Base-by-base conservation (phyloP, 2,888 invertebrate genomes). In the Ephialtes manifestator region DNA sequence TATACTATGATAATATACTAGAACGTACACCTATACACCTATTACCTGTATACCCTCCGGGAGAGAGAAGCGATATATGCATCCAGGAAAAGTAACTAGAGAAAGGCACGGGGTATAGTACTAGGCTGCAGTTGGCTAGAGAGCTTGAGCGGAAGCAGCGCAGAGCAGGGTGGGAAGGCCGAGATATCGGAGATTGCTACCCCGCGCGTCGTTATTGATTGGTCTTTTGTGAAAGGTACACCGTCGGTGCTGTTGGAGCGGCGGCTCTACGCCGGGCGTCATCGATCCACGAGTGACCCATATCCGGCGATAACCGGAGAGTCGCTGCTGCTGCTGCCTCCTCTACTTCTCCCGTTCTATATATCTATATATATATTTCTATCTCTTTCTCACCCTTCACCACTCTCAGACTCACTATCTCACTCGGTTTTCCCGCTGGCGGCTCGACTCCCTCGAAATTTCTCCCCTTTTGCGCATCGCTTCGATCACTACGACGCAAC, bases 241-340 rank as follows among this genome's bases (percentile, higher is more conserved):
- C 82, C 79, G 86, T 83, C 94, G 95, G 95, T 84, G 95, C 95
- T 1, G 94, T 94, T 75, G 72, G 60, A 43, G 68, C 77, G 74
- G 39, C 60, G 70, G 74, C 70, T 82, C 48, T 88, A 88, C 89
- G 89, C 88, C 91, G 89, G 90, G 90, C 91, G 91, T 91, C 90
- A 94, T 94, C 93, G 94, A 93, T 94, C 93, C 92, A 88, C 87
- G 91, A 92, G 92, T 93, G 93, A 93, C 94, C 93, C 92, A 94
- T 92, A 93, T 94, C 93, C 91, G 92, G 89, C 87, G 83, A 86
- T 85, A 85, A 84, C 85, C 79, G 78, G 83, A 84, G 84, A 86
- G 85, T 81, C 84, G 84, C 71, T 71, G 78, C 78, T 63, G 78
- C 60, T 51, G 58, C 77, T 63, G 78, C 60, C 39, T 48, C 77